Base-by-base conservation (phyloP, 2,888 invertebrate genomes). In the Sarcophaga rosellei region DNA sequence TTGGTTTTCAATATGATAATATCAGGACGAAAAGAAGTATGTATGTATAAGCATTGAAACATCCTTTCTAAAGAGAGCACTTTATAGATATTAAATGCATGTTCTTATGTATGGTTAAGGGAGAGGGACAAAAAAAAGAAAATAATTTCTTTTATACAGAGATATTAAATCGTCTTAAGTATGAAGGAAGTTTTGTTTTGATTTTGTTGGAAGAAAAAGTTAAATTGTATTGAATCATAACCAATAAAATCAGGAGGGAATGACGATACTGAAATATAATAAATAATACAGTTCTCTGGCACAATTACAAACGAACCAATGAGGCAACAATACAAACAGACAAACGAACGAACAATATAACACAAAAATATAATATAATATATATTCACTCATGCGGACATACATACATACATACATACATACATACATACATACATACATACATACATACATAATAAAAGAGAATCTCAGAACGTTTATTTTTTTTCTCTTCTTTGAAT, bases 171-270 rank as follows among this genome's bases (percentile, higher is more conserved):
- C 74, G 21, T 8, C 62, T 63, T 74, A 63, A 72, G 59, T 8
- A 73, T 21, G 20, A 35, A 65, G 8, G 44, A 65, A 35, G 3
- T 21, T 57, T 75, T 63, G 61, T 61, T 73, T 62, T 73, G 45
- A 25, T 75, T 65, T 35, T 57, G 6, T 20, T 76, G 12, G 21
- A 20, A 45, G n/a, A 72, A 47, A 74, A 53, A 53, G n/a, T 53
- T 63, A 25, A 65, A 65, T 65, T 65, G 53, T 53, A 75, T 75
- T 25, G 75, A 76, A 35, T 65, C 35, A n/a, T 35, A n/a, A 57
- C 57, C 35, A 76, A 76, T 65, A 76, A 76, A 76, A 76, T 35
- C 65, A 53, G 25, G 15, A 15, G 35, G 11, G n/a, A 57, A 23
- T 23, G 23, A 23, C 47, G 21, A 57, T 57, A 20, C 57, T 17